A percentile compares a stretch with the other conserved stretches of the same genome.
Conservation (phyloP, 2,888 invertebrate genomes). For the Diaperis boleti region DNA sequence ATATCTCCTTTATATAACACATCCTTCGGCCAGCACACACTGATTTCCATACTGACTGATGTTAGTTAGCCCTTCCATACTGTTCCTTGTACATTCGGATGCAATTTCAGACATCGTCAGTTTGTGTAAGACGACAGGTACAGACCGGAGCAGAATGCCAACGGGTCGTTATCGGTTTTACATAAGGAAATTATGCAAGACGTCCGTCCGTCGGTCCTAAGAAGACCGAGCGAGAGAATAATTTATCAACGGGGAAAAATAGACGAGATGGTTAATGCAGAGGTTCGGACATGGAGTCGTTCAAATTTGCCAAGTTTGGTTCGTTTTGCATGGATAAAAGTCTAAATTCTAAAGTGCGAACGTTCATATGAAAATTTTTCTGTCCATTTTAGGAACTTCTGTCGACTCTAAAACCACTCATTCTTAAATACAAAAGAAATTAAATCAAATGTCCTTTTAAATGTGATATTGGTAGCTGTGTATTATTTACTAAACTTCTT, state of each 20-base stretch:
- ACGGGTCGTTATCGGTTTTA: slow-evolving; percentile 46
- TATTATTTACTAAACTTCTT: no score
- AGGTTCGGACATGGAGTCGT: no score
- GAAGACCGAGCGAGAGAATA: background rate
- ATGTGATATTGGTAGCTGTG: no score
- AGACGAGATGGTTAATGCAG: background rate
- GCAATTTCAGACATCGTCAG: slow-evolving; percentile 54
- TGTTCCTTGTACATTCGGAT: slow-evolving; percentile 58
- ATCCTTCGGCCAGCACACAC: slow-evolving; percentile 58
- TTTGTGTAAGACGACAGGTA: slow-evolving; percentile 61
- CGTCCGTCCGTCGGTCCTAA: background rate
- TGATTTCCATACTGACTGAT: slow-evolving; percentile 64
- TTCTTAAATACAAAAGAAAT: no score
- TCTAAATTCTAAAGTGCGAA: no score
- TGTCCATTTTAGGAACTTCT: no score
- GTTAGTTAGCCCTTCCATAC: slow-evolving; percentile 62
- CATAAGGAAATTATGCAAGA: slow-evolving; percentile 31
- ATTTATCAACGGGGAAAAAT: background rate
- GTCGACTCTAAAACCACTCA: no score
- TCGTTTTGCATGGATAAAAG: no score
- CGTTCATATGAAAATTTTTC: no score
- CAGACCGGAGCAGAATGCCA: slow-evolving; percentile 49
- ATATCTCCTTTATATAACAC: slow-evolving; percentile 46
- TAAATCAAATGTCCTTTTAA: no score
- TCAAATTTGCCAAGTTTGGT: no score